Conservation (phyloP, 2,888 invertebrate genomes). For the Strigamia transsilvanica region DNA sequence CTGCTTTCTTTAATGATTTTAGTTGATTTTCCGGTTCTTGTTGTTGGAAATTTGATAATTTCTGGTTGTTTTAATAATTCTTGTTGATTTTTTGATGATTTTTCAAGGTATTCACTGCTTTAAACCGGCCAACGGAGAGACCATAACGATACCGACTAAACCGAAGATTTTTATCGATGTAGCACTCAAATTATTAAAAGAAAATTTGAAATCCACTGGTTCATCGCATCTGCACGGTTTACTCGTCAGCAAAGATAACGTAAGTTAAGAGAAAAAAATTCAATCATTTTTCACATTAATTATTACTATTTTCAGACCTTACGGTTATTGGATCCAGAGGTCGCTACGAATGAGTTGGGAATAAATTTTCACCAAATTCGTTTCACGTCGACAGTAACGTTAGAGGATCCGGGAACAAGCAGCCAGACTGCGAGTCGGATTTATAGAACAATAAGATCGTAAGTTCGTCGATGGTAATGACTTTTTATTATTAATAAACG, state of each 20-base stretch:
- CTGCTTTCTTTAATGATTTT: too few relatives aligned
- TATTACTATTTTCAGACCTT: slow-evolving; percentile 5
- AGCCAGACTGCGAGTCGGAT: slow-evolving; percentile 81
- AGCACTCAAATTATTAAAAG: slow-evolving; percentile 68
- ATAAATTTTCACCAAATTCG: slow-evolving; percentile 79
- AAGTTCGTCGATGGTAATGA: slow-evolving; percentile 42
- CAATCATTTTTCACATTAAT: not conserved
- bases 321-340: slow-evolving; percentile 78
- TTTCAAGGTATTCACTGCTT: slow-evolving; percentile 79
- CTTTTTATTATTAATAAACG: not conserved
- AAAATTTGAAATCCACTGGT: not conserved
- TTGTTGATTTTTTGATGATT: not conserved
- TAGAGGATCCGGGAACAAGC: slow-evolving; percentile 81
- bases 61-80: too few relatives aligned
- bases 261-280: slow-evolving; percentile 57
- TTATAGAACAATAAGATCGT: slow-evolving; percentile 76
- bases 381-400: slow-evolving; percentile 83
- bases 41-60: too few relatives aligned
- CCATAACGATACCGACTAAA: slow-evolving; percentile 84
- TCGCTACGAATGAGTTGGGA: slow-evolving; percentile 85
- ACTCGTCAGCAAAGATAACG: slow-evolving; percentile 85
- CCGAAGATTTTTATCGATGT: slow-evolving; percentile 91
- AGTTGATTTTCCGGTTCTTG: too few relatives aligned
- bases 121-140: slow-evolving; percentile 99
- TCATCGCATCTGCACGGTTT: slow-evolving; percentile 77